These are phyloP conservation scores for Lochmaea capreae DNA, from an alignment of 2,888 invertebrate genomes.

Conservation along the genomic window DNA sequence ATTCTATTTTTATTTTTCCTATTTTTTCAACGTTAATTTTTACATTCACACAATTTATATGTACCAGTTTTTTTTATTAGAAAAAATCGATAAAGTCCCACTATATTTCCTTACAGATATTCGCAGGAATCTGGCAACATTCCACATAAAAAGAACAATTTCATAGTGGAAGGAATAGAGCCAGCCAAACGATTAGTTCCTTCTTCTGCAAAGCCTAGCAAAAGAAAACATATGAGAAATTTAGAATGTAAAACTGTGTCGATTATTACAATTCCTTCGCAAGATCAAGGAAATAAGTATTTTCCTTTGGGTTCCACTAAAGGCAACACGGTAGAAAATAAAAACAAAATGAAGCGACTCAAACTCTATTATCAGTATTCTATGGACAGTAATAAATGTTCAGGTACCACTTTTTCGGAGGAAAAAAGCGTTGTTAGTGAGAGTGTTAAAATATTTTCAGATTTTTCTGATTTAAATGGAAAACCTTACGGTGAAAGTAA, in stretches of 20 bases:
- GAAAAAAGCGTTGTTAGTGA: slow-evolving; percentile 46
- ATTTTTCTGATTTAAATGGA: background rate
- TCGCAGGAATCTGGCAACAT: background rate
- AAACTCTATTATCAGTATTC: slow-evolving; percentile 51
- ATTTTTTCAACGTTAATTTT: no score
- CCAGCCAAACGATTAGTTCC: slow-evolving; percentile 41
- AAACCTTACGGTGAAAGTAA: background rate
- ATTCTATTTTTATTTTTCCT: no score
- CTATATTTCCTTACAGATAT: background rate
- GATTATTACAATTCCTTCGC: slow-evolving; percentile 47
- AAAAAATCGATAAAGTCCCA: no score
- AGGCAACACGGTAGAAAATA: slow-evolving; percentile 44
- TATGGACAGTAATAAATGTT: slow-evolving; percentile 34
- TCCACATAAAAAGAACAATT: slow-evolving; percentile 18
- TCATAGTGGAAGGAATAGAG: slow-evolving; percentile 48
- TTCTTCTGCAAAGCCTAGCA: slow-evolving; percentile 14
- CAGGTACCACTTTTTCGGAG: slow-evolving; percentile 36
- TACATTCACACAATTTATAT: no score
- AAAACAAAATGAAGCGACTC: slow-evolving; percentile 47
- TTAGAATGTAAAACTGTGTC: slow-evolving; percentile 50
- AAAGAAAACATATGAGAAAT: slow-evolving; percentile 28
- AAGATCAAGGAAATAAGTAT: slow-evolving; percentile 25
- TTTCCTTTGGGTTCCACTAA: slow-evolving; percentile 1
- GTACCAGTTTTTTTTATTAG: no score
- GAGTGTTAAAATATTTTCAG: slow-evolving; percentile 40